Evolutionary conservation across 2,888 invertebrate genomes (phyloP).

Genomic region (Drosophila falleni): DNA sequence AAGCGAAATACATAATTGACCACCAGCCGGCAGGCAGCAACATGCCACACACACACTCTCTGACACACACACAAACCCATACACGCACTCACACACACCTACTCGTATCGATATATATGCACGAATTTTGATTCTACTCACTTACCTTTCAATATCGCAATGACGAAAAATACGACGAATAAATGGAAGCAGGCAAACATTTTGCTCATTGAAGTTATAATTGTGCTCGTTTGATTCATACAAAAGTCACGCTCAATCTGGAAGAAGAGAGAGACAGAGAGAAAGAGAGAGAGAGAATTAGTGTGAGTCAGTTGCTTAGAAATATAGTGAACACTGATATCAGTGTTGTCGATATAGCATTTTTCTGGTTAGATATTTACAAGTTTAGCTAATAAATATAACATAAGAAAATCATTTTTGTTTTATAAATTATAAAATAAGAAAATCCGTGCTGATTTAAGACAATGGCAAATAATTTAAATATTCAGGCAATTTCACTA

Average conservation of each 20-base stretch:
- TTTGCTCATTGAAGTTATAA: conserved; percentile 34
- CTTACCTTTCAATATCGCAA: conserved; percentile 68
- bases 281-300: not conserved
- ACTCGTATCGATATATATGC: conserved; percentile 5
- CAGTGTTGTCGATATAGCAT: not conserved
- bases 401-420: too few relatives aligned
- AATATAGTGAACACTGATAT: not conserved
- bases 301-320: not conserved
- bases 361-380: not conserved
- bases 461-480: too few relatives aligned
- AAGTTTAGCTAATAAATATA: too few relatives aligned
- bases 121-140: conserved; percentile 21
- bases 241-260: conserved; percentile 27
- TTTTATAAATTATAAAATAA: too few relatives aligned
- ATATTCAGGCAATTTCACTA: too few relatives aligned
- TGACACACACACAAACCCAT: not conserved
- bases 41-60: not conserved
- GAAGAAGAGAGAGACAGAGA: conserved; percentile 4
- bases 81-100: not conserved
- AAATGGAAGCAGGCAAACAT: conserved; percentile 61
- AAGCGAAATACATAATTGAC: conserved; percentile 63
- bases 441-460: too few relatives aligned
- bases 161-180: conserved; percentile 49
- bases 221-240: conserved; percentile 13
- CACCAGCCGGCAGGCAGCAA: conserved; percentile 17